Base-by-base conservation (phyloP, 1,140 invertebrate genomes). In the Drosophila trapezifrons region DNA sequence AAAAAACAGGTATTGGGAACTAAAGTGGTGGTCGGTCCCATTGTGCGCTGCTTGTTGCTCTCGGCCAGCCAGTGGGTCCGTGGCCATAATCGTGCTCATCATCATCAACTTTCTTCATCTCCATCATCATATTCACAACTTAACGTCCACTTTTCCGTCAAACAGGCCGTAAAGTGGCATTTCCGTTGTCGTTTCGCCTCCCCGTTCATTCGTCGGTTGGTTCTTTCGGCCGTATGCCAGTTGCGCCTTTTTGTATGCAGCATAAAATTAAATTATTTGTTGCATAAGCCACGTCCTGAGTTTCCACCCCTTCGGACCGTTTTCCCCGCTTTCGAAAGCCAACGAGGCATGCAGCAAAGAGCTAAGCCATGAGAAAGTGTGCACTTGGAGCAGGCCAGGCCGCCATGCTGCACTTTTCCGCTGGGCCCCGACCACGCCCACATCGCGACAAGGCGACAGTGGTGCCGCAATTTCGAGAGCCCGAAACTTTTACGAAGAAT, bases 261-360 rank as follows among this genome's bases (percentile, higher is more conserved):
- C 83, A 89, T 87, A 80, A 87, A 87, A 87, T 87, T 87, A 87
- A 87, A 87, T 87, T 87, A 87, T 87, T 87, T 87, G 84, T 87
- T 83, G 83, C 83, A 87, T 89, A 87, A 87, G 83, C 83, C 64
- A 55, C 54, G 15, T 56, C 60, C 63, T 17, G 64, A 17, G 15
- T 52, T 51, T 18, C 29, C 18, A 13, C 29, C 32, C 9, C 20
- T 3, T 20, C 20, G 17, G 13, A 35, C n/a, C 47, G 27, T 13
- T 25, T 13, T 42, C 22, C 15, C 12, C 45, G 20, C 29, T 56
- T 22, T 17, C 56, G 83, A 77, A 80, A 87, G 76, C 67, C 79
- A 87, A 74, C 83, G 64, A 89, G 77, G 79, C 85, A 73, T 80
- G 79, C 79, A 69, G 52, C 83, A 80, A 87, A 89, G 79, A 83